Evolutionary conservation across 2,797 vertebrate genomes (phyloP).

Genomic region (Gymnodraco acuticeps): DNA sequence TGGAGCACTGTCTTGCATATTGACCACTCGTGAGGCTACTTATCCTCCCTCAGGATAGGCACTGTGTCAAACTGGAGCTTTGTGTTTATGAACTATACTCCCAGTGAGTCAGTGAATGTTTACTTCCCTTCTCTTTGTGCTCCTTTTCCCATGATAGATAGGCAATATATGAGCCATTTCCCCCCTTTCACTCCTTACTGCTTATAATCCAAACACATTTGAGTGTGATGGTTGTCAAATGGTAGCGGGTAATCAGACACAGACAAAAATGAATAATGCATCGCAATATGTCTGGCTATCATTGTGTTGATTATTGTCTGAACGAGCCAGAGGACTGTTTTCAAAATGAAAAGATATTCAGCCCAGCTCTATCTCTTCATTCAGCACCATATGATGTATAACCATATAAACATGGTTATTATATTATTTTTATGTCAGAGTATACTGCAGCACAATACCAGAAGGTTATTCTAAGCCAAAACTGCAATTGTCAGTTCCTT

Average conservation of each 20-base stretch:
- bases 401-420: slow-evolving; percentile 19
- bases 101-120: slow-evolving; percentile 49
- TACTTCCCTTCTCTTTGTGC: slow-evolving; percentile 44
- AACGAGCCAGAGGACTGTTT: slow-evolving; percentile 56
- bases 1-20: slow-evolving; percentile 60
- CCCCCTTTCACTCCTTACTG: slow-evolving; percentile 63
- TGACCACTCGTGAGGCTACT: slow-evolving; percentile 64
- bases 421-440: slow-evolving; percentile 9
- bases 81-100: slow-evolving; percentile 68
- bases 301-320: slow-evolving; percentile 78
- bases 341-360: slow-evolving; percentile 57
- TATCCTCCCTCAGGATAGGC: slow-evolving; percentile 61
- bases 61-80: slow-evolving; percentile 61
- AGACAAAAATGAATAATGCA: slow-evolving; percentile 81
- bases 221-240: slow-evolving; percentile 81
- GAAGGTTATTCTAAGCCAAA: slow-evolving; percentile 49
- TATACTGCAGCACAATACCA: background rate
- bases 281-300: slow-evolving; percentile 76
- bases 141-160: slow-evolving; percentile 73
- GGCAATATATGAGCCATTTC: slow-evolving; percentile 61
- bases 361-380: slow-evolving; percentile 11
- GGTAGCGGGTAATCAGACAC: slow-evolving; percentile 74
- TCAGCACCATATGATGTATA: background rate
- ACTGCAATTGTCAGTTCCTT: slow-evolving; percentile 47
- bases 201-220: slow-evolving; percentile 80